These are phyloP conservation scores for Galerucella calmariensis DNA, from an alignment of 2,888 invertebrate species.

Conservation along the genomic window DNA sequence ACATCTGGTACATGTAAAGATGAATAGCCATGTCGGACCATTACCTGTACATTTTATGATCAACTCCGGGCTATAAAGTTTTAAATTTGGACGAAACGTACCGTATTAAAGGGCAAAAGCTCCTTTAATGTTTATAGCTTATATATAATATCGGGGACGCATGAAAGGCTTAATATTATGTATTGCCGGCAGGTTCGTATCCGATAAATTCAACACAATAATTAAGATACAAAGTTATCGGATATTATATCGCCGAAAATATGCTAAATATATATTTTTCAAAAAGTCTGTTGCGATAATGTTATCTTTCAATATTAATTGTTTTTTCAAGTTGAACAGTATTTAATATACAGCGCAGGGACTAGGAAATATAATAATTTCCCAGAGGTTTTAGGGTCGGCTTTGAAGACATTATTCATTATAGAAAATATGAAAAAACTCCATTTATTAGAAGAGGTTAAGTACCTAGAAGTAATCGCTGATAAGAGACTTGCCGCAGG, in stretches of 20 bases:
- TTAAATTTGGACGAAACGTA: conserved; percentile 7
- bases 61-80: conserved; percentile 6
- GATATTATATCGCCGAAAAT: not conserved
- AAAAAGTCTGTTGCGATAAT: not conserved
- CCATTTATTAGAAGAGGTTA: too few species aligned
- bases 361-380: too few species aligned
- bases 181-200: conserved; percentile 5
- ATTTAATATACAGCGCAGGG: too few species aligned
- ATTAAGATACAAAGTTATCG: not conserved
- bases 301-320: not conserved
- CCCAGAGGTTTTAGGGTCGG: too few species aligned
- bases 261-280: not conserved
- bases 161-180: not conserved
- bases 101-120: conserved; percentile 5
- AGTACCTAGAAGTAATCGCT: too few species aligned
- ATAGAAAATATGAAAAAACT: too few species aligned
- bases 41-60: conserved; percentile 15
- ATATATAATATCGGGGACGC: not conserved
- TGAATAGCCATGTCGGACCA: not conserved
- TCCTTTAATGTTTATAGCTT: conserved; percentile 3
- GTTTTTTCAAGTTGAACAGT: too few species aligned
- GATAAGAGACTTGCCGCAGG: too few species aligned
- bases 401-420: too few species aligned
- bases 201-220: not conserved
- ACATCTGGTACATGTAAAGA: not conserved